Percentiles rank a stretch among this genome's conserved stretches.
These are phyloP conservation scores for Dendrolimus punctatus DNA, from an alignment of 1,140 invertebrate genomes.

Conservation along the genomic window DNA sequence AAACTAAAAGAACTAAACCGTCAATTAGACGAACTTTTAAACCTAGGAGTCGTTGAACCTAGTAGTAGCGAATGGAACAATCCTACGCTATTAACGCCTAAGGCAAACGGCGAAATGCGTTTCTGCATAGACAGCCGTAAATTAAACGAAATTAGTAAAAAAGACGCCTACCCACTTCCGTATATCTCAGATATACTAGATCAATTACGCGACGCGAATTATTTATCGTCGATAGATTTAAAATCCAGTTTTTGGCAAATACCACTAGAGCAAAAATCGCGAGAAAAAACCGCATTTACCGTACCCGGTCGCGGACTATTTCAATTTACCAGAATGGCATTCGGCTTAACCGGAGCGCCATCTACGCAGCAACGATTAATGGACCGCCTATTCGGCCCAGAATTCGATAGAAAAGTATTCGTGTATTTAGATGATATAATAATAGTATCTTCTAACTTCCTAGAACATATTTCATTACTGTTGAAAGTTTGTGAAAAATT, in stretches of 20 bases:
- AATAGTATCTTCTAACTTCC: conserved; percentile 26
- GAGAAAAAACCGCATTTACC: conserved; percentile 34
- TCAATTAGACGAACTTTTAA: conserved; percentile 10
- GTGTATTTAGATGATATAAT: conserved; percentile 46
- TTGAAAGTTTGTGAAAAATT: conserved; percentile 24
- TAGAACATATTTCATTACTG: conserved; percentile 28
- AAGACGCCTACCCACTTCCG: conserved; percentile 28
- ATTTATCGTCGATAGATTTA: conserved; percentile 37
- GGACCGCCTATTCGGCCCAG: conserved; percentile 22
- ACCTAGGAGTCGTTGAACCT: conserved; percentile 5
- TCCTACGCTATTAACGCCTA: conserved; percentile 8
- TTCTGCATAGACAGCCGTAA: conserved; percentile 20
- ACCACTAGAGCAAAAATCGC: conserved; percentile 20
- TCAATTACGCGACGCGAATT: conserved; percentile 8
- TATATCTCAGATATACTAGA: conserved; percentile 30
- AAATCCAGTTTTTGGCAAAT: conserved; percentile 45
- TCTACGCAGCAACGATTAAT: conserved; percentile 26
- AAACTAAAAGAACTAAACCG: conserved; percentile 2
- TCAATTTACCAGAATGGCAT: conserved; percentile 26
- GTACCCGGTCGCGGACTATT: conserved; percentile 28
- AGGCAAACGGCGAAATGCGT: conserved; percentile 6
- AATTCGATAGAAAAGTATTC: conserved; percentile 19
- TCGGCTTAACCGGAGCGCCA: conserved; percentile 22
- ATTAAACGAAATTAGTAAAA: conserved; percentile 32
- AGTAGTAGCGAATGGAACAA: conserved; percentile 7